These are phyloP conservation scores for Sterrhoptilus dennistouni DNA, from an alignment of 2,113 vertebrate species.

Conservation along the genomic window DNA sequence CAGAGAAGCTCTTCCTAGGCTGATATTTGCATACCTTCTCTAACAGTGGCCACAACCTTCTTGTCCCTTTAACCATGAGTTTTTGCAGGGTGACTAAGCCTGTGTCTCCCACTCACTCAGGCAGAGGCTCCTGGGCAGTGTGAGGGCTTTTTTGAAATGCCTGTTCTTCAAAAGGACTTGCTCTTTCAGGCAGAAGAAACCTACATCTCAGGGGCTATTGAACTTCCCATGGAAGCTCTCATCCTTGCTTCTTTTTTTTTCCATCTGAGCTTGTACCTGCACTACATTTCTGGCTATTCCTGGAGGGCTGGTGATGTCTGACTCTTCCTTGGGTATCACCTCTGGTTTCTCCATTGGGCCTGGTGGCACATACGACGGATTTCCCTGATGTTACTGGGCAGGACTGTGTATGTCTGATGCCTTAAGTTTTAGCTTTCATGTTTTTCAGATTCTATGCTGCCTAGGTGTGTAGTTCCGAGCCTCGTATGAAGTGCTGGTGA, in stretches of 20 bases:
- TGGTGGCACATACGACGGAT: neutral
- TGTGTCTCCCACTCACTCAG: neutral
- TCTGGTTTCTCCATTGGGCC: neutral
- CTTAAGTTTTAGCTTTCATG: too few relatives aligned
- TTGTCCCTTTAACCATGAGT: neutral
- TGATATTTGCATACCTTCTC: neutral
- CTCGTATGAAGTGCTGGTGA: too few relatives aligned
- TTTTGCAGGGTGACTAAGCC: neutral
- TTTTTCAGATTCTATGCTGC: too few relatives aligned
- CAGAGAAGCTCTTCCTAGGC: neutral
- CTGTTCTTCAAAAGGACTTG: neutral
- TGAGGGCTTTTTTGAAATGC: neutral
- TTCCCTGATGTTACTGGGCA: accelerated
- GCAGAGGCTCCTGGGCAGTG: neutral
- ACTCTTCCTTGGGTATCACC: neutral
- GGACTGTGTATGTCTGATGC: neutral
- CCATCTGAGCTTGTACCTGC: neutral
- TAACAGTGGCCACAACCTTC: neutral
- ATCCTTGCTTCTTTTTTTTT: neutral
- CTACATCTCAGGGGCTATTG: neutral
- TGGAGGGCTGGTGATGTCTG: neutral
- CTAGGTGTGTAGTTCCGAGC: too few relatives aligned
- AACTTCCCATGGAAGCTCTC: neutral
- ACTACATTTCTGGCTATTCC: neutral
- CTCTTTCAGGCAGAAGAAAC: neutral